phyloP scores from a whole-genome alignment of 2,113 vertebrate species.

The Scytalopus superciliaris region DNA sequence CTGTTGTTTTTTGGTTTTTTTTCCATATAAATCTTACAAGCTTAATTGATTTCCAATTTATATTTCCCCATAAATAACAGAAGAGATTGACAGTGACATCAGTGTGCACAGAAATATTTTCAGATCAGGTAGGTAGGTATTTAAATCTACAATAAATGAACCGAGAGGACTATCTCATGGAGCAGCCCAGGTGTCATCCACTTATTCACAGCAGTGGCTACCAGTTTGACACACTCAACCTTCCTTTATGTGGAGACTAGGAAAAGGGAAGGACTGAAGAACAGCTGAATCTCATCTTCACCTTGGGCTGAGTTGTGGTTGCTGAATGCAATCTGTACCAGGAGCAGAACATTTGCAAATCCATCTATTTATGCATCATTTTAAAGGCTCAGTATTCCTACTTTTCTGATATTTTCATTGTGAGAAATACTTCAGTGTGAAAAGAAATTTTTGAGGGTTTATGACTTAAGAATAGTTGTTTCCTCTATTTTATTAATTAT shows the following conservation, averaged over 20 bases:
- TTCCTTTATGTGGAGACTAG: not conserved
- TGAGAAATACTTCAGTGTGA: not conserved
- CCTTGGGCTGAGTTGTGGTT: rapidly evolving
- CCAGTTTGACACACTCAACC: not conserved
- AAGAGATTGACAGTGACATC: not conserved
- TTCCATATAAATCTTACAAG: not conserved
- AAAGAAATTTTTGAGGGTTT: not conserved
- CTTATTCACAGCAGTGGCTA: not conserved
- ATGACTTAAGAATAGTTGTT: not conserved
- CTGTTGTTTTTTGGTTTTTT: not conserved
- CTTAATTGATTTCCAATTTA: not conserved
- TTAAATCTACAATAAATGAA: not conserved
- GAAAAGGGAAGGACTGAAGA: not conserved
- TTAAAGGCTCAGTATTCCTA: not conserved
- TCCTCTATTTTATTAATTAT: not conserved
- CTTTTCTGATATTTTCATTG: not conserved
- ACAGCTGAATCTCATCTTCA: not conserved
- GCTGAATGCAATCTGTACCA: not conserved
- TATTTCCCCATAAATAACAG: not conserved
- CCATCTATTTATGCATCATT: not conserved
- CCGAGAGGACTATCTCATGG: not conserved
- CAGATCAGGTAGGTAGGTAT: not conserved
- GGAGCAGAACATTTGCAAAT: not conserved
- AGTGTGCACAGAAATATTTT: not conserved
- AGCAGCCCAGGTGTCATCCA: not conserved